Conservation (phyloP, 2,113 vertebrate genomes). For the Ranitomeya imitator region DNA sequence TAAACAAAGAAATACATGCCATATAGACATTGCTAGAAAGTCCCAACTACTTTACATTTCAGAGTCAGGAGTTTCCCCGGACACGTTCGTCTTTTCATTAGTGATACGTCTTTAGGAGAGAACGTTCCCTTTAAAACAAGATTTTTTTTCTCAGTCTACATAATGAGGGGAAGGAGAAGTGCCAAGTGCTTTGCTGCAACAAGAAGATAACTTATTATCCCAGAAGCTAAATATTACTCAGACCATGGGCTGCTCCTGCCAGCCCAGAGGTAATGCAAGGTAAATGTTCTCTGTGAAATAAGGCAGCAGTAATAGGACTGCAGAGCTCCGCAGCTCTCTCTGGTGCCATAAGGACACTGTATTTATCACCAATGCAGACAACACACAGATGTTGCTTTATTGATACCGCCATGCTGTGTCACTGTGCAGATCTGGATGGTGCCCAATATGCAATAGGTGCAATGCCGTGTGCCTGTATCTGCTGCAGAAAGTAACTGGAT, state of each 20-base stretch:
- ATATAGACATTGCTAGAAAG: no score
- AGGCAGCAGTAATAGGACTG: slow-evolving; percentile 1
- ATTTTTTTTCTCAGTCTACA: neutral
- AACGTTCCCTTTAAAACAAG: neutral
- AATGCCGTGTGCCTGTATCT: neutral
- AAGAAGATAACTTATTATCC: slow-evolving; percentile 2
- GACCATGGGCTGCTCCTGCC: neutral
- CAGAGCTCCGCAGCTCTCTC: neutral
- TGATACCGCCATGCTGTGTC: neutral
- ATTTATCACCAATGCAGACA: neutral
- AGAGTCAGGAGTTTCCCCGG: no score
- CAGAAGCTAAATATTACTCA: slow-evolving; percentile 8
- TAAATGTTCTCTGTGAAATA: neutral
- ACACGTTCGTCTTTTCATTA: no score
- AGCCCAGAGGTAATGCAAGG: slow-evolving; percentile 28
- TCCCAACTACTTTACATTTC: no score
- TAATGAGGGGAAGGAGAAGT: neutral
- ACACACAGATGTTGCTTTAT: neutral
- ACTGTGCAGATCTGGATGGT: neutral
- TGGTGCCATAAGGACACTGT: neutral
- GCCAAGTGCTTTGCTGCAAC: slow-evolving; percentile 21
- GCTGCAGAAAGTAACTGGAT: neutral
- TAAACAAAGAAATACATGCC: no score
- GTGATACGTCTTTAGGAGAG: neutral
- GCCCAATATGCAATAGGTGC: neutral